These are phyloP conservation scores for Gadus macrocephalus DNA, from an alignment of 2,113 vertebrate genomes.

Conservation along the genomic window DNA sequence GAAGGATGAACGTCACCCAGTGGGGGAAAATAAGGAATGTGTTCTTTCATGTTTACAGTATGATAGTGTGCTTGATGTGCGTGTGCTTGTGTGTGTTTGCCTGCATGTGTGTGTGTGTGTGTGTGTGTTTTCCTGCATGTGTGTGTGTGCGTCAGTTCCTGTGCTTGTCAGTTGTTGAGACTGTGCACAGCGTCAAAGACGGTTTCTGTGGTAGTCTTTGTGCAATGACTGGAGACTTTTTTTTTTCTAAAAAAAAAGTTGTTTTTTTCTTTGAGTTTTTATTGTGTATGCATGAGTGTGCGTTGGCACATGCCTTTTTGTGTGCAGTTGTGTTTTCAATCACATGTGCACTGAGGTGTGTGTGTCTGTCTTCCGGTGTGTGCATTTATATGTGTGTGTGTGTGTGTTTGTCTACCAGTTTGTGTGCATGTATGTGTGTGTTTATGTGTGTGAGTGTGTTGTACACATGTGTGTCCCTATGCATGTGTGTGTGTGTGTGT, in stretches of 20 bases:
- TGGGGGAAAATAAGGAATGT: slow-evolving; percentile 45
- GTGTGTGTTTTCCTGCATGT: slow-evolving; percentile 2
- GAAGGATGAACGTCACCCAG: slow-evolving; percentile 45
- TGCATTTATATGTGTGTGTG: slow-evolving; percentile 11
- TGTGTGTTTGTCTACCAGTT: slow-evolving; percentile 2
- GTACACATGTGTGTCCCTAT: slow-evolving; percentile 6
- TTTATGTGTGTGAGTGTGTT: slow-evolving; percentile 7
- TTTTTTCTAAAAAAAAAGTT: too few relatives aligned
- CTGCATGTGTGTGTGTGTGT: neutral
- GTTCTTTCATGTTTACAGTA: slow-evolving; percentile 40
- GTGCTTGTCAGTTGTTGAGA: neutral
- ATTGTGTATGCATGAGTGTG: slow-evolving; percentile 10
- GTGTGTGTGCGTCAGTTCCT: slow-evolving; percentile 9
- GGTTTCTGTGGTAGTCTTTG: too few relatives aligned
- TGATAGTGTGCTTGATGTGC: slow-evolving; percentile 25
- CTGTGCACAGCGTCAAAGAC: too few relatives aligned
- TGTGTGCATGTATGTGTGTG: slow-evolving; percentile 12
- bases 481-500: neutral
- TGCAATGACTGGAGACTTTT: too few relatives aligned
- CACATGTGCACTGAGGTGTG: neutral
- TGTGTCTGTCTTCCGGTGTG: neutral
- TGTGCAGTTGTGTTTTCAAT: neutral
- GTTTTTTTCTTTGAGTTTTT: too few relatives aligned
- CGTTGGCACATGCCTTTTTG: neutral
- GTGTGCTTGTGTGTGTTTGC: slow-evolving; percentile 10